Evolutionary conservation across 2,113 vertebrate species (phyloP).

Genomic region (Haliaeetus leucogaster): DNA sequence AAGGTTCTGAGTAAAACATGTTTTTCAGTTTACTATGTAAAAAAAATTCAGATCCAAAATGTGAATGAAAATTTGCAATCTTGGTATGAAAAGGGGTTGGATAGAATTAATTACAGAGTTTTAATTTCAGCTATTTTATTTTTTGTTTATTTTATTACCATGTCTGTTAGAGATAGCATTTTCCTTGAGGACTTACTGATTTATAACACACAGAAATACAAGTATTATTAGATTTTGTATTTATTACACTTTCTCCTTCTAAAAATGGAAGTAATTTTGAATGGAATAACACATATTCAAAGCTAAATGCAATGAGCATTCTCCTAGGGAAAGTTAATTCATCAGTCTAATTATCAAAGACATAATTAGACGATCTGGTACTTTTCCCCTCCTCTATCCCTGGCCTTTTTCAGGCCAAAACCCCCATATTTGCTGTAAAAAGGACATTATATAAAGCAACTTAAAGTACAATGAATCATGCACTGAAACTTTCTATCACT

Average conservation of each 20-base stretch:
- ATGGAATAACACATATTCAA: neutral
- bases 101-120: neutral
- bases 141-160: neutral
- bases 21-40: neutral
- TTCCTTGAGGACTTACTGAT: neutral
- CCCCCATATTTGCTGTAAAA: neutral
- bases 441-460: neutral
- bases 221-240: neutral
- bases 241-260: neutral
- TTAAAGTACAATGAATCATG: neutral
- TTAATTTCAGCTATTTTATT: neutral
- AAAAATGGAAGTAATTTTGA: neutral
- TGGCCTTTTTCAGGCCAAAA: neutral
- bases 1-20: neutral
- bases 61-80: neutral
- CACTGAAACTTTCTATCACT: neutral
- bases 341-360: neutral
- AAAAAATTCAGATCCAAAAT: neutral
- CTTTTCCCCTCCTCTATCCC: neutral
- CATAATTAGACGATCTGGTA: neutral
- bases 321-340: neutral
- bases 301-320: neutral
- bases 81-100: neutral
- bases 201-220: neutral
- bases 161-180: neutral